Conservation (phyloP, 2,113 vertebrate species). For the Pituophis catenifer region DNA sequence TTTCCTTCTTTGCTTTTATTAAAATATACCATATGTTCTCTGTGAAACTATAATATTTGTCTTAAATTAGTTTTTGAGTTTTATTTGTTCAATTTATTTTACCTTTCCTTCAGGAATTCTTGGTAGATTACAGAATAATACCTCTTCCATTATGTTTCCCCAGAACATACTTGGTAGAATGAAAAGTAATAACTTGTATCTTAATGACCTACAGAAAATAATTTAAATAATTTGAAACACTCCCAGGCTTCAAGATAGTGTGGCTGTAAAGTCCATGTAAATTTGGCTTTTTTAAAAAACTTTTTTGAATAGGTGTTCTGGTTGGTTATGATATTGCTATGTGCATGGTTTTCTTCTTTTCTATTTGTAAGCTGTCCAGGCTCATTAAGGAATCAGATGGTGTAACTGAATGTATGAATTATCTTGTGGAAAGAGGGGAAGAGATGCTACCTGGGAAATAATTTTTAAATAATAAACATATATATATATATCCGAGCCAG, state of each 20-base stretch:
- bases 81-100: background rate
- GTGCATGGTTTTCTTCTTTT: background rate
- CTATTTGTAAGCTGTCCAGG: background rate
- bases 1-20: background rate
- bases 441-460: background rate
- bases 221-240: background rate
- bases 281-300: background rate
- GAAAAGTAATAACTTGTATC: background rate
- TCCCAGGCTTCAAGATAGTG: background rate
- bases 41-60: background rate
- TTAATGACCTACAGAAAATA: background rate
- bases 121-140: background rate
- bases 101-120: background rate
- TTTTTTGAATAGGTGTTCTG: background rate
- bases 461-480: too few relatives aligned
- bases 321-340: background rate
- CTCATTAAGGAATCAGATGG: background rate
- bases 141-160: background rate
- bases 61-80: background rate
- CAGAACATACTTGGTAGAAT: background rate
- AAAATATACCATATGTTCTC: background rate
- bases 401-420: background rate
- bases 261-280: background rate
- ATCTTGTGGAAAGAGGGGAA: background rate
- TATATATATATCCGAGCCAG: too few relatives aligned